Conservation (phyloP, 2,888 invertebrate species). For the Spodoptera exigua region DNA sequence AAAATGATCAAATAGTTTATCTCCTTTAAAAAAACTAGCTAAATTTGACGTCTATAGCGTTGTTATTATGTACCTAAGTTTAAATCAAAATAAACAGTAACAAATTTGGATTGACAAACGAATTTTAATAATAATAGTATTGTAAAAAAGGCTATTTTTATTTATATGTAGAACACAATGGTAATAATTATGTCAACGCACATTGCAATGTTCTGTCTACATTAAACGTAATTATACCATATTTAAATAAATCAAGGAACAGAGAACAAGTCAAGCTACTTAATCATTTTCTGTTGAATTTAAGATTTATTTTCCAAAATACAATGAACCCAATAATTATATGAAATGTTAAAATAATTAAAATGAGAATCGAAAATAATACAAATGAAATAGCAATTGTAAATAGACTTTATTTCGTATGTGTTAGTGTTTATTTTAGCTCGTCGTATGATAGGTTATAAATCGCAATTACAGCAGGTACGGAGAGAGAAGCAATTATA, state of each 20-base stretch:
- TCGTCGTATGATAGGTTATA: conserved; percentile 61
- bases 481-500: conserved; percentile 66
- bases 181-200: background rate
- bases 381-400: background rate
- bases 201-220: conserved; percentile 2
- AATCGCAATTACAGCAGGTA: conserved; percentile 75
- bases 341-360: conserved; percentile 31
- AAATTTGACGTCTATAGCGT: too few relatives aligned
- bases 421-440: conserved; percentile 31
- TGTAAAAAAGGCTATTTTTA: too few relatives aligned
- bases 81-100: too few relatives aligned
- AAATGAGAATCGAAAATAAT: conserved; percentile 23
- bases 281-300: conserved; percentile 40
- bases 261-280: conserved; percentile 35
- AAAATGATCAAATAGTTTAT: too few relatives aligned
- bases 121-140: too few relatives aligned
- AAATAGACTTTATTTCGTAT: conserved; percentile 23
- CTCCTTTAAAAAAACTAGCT: too few relatives aligned
- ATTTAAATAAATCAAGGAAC: conserved; percentile 11
- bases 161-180: too few relatives aligned
- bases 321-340: conserved; percentile 22
- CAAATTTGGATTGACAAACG: too few relatives aligned
- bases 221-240: conserved; percentile 1
- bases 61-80: too few relatives aligned
- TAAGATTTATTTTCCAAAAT: conserved; percentile 13